phyloP scores from a whole-genome alignment of 2,888 invertebrate species.

The Pandemis cinnamomeana region DNA sequence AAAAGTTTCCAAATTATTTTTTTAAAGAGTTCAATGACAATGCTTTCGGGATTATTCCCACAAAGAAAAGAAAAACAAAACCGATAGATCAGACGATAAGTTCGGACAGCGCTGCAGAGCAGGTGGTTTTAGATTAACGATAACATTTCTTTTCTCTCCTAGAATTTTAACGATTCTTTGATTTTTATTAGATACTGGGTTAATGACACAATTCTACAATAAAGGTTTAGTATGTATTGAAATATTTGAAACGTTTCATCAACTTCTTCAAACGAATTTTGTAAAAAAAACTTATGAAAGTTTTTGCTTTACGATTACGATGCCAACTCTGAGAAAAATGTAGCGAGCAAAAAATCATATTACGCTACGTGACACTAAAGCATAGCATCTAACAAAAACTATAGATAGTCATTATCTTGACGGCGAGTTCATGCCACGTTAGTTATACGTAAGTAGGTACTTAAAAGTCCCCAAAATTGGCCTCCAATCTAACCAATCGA shows the following conservation, averaged over 20 bases:
- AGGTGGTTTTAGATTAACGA: slow-evolving; percentile 38
- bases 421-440: slow-evolving; percentile 3
- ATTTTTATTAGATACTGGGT: slow-evolving; percentile 29
- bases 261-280: background rate
- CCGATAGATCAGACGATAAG: slow-evolving; percentile 42
- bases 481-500: slow-evolving; percentile 62
- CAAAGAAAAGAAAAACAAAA: slow-evolving; percentile 46
- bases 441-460: slow-evolving; percentile 36
- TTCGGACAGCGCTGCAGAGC: slow-evolving; percentile 23
- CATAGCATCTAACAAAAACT: background rate
- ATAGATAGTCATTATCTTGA: background rate
- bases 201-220: slow-evolving; percentile 29
- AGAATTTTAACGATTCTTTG: slow-evolving; percentile 34
- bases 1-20: background rate
- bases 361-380: no score
- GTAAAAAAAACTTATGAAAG: background rate
- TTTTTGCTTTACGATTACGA: no score
- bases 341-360: no score
- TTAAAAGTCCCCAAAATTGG: slow-evolving; percentile 48
- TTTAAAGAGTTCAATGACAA: slow-evolving; percentile 26
- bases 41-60: slow-evolving; percentile 34
- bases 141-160: slow-evolving; percentile 36
- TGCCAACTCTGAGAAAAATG: no score
- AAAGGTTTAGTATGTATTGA: background rate
- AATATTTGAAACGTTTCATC: background rate